Conservation (phyloP, 2,113 vertebrate genomes). For the Apeltes quadracus region DNA sequence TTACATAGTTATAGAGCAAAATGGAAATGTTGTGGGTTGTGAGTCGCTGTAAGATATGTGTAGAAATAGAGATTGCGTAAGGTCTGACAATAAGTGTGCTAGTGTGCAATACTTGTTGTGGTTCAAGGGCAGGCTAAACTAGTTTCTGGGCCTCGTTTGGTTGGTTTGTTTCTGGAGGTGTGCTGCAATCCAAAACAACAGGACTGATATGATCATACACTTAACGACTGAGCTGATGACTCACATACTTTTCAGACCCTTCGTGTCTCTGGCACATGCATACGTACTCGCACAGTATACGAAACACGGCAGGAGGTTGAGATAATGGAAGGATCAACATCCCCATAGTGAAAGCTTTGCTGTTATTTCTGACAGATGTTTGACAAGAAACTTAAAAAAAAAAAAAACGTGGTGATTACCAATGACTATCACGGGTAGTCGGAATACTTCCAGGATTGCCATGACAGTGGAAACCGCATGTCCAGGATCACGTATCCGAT, state of each 20-base stretch:
- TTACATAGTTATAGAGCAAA: slow-evolving; percentile 37
- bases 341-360: neutral
- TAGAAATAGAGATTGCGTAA: slow-evolving; percentile 21
- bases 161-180: slow-evolving; percentile 16
- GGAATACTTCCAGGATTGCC: neutral
- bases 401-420: slow-evolving; percentile 13
- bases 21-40: slow-evolving; percentile 14
- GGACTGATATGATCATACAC: slow-evolving; percentile 43
- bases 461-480: neutral
- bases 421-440: slow-evolving; percentile 10
- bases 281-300: slow-evolving; percentile 23
- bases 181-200: slow-evolving; percentile 36
- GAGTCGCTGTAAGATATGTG: slow-evolving; percentile 1
- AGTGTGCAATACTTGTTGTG: slow-evolving; percentile 30
- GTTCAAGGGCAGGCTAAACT: slow-evolving; percentile 66
- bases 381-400: slow-evolving; percentile 10
- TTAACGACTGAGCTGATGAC: slow-evolving; percentile 40
- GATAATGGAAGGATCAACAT: slow-evolving; percentile 33
- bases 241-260: slow-evolving; percentile 13
- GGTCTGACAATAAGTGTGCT: slow-evolving; percentile 30
- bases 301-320: slow-evolving; percentile 25
- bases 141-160: slow-evolving; percentile 36
- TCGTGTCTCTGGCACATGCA: slow-evolving; percentile 5
- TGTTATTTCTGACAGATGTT: slow-evolving; percentile 21
- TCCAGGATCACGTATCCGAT: slow-evolving; percentile 1